Conservation (phyloP, 2,888 invertebrate species). For the Tuta absoluta region DNA sequence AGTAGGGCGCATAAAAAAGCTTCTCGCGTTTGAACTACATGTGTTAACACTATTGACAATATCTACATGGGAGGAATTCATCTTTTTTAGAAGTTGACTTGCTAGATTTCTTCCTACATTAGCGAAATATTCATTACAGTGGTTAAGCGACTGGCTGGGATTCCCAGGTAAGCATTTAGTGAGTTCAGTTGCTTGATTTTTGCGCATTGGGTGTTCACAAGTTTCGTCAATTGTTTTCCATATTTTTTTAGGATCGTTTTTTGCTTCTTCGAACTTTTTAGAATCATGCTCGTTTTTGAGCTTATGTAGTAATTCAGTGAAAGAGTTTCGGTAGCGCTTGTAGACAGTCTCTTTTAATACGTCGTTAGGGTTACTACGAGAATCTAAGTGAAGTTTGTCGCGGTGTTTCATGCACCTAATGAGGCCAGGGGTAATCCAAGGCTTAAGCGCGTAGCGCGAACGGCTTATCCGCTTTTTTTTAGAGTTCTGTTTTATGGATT, state of each 20-base stretch:
- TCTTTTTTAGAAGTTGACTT: background rate
- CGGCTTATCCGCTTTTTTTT: background rate
- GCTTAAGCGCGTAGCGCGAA: background rate
- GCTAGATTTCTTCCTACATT: conserved; percentile 5
- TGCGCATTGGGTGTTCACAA: background rate
- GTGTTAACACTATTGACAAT: no score
- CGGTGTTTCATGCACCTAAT: background rate
- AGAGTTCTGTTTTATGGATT: background rate
- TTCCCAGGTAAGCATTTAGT: background rate
- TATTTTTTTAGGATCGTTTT: background rate
- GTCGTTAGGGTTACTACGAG: background rate
- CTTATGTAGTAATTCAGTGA: background rate
- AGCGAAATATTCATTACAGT: background rate
- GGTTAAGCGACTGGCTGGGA: background rate
- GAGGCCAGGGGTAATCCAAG: background rate
- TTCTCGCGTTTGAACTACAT: no score
- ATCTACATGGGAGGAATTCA: no score
- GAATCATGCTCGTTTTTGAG: background rate
- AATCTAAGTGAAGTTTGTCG: background rate
- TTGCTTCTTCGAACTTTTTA: background rate
- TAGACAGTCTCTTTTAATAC: background rate
- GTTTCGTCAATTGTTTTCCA: background rate
- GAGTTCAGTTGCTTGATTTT: background rate
- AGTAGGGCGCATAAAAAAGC: background rate
- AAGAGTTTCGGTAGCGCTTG: conserved; percentile 1